Evolutionary conservation across 2,113 vertebrate species (phyloP), one percentile per base, ranked within the genome.

Genomic region (Vidua macroura): DNA sequence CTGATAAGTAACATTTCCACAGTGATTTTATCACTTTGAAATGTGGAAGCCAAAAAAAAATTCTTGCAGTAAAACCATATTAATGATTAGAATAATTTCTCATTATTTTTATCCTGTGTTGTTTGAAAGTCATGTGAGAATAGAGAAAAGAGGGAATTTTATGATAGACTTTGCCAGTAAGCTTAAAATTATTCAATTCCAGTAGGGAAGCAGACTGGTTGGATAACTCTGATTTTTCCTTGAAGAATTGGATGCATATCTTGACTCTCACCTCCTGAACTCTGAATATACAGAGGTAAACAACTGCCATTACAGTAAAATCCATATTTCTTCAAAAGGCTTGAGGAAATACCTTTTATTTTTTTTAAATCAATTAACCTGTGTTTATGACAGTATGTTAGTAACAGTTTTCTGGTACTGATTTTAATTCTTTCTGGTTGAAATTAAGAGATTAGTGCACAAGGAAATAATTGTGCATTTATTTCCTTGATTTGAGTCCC

Each of bases 181-280:
- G n/a, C 67, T 91, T 82, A 78, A 51, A 72, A 73, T 76, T 77
- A 87, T 83, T 95, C 46, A 46, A 5, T 8, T 92, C 44, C 53
- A 58, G 28, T 76, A 91, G 51, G 23, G 75, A 37, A 95, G 24
- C 55, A 73, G 49, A 72, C 18, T 90, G 46, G 46, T 67, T 63
- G 56, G 37, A 48, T 79, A 78, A 63, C 59, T 96, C 72, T n/a
- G n/a, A 46, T 83, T 68, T 90, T 93, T 33, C 44, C 53, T 86
- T 44, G 30, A 88, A 90, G 77, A 91, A 89, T 56, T 7, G 33
- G 76, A 56, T 92, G 21, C 12, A 4, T 92, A 33, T 91, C 53
- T 88, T 84, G 35, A 79, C 53, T 95, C 48, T 76, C 31, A 74
- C 51, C 78, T 96, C 52, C 59, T 94, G 64, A 96, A 81, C 80